Evolutionary conservation across 2,113 vertebrate species (phyloP), one percentile per base, ranked within the genome.

Genomic region (Lanius collurio): DNA sequence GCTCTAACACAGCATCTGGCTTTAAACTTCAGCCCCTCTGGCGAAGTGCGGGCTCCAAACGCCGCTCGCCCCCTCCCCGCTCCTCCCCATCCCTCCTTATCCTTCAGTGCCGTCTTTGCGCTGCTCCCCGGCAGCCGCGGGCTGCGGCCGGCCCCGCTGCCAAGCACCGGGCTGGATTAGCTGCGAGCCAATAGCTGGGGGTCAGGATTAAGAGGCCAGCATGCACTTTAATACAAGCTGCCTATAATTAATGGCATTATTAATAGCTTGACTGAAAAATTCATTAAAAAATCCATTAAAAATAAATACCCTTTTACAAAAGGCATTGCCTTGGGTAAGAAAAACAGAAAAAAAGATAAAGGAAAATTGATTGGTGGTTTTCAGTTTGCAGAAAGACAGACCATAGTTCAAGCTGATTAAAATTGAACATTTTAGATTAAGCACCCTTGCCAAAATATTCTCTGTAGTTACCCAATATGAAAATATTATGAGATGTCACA

Each of bases 281-380:
- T 99, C 99, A 99, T 99, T 99, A 99, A 99, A 99, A 99, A 99
- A 99, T 99, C 99, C 99, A 99, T 99, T 99, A 99, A 99, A 99
- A 99, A 99, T 99, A 99, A 99, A 99, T 99, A 99, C 99, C 99
- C 98, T 99, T 99, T 99, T 99, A 99, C 99, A 99, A 99, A 99
- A 99, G 99, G 99, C 99, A 99, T 99, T 97, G 99, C 99, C 99
- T 98, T 99, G 98, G 98, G 98, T 99, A 98, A 98, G 98, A 98
- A 98, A 98, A 98, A 98, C 97, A 98, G 98, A 97, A 98, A 98
- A 97, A 98, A 98, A 98, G 98, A 98, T 98, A 98, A 98, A 98
- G 98, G 97, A 98, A 98, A 98, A 99, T 98, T 98, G 98, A 99
- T 98, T 99, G 98, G 98, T 98, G 97, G 98, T 98, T 98, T 98